Conservation (phyloP, 1,140 invertebrate species). For the Drosophila guanche region DNA sequence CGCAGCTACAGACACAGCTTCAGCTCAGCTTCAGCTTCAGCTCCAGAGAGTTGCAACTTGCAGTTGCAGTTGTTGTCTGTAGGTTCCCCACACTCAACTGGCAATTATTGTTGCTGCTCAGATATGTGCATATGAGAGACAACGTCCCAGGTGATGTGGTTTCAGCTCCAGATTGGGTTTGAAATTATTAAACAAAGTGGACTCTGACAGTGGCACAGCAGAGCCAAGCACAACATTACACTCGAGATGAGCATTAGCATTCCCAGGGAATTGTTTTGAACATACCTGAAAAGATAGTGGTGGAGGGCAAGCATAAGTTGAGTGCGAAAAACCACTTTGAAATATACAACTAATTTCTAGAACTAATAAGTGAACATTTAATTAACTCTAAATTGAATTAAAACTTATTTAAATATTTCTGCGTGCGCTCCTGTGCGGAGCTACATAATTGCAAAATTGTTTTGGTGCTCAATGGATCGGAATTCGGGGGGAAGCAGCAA, state of each 20-base stretch:
- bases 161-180: background rate
- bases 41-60: slow-evolving; percentile 19
- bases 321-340: background rate
- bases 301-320: background rate
- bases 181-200: background rate
- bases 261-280: background rate
- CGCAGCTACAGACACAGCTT: slow-evolving; percentile 59
- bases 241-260: slow-evolving; percentile 10
- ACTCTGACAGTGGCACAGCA: background rate
- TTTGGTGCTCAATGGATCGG: slow-evolving; percentile 1
- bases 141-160: slow-evolving; percentile 24
- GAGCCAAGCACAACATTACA: background rate
- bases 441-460: too few species aligned
- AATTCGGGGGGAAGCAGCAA: background rate
- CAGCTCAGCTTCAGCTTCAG: slow-evolving; percentile 5
- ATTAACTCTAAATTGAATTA: too few species aligned
- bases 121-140: slow-evolving; percentile 56
- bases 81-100: slow-evolving; percentile 42
- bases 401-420: too few species aligned
- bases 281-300: slow-evolving; percentile 34
- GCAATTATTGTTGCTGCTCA: slow-evolving; percentile 70
- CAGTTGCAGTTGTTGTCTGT: slow-evolving; percentile 17
- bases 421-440: too few species aligned
- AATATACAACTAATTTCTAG: too few species aligned
- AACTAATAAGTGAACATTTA: too few species aligned